Conservation (phyloP, 1,140 invertebrate species). For the Tetramorium simillimum region DNA sequence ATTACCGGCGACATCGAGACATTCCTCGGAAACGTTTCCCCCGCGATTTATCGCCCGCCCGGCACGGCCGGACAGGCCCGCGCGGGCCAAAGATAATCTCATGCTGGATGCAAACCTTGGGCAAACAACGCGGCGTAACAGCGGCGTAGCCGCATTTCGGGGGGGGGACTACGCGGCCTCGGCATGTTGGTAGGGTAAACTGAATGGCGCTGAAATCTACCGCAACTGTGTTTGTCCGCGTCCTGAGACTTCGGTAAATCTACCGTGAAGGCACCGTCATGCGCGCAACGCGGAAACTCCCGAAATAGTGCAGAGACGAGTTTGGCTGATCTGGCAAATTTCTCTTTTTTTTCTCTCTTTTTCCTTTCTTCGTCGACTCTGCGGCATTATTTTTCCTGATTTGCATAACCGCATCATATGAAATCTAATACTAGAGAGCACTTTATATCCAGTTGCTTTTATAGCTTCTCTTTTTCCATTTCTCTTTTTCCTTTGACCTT, state of each 20-base stretch:
- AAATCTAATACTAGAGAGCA: conserved; percentile 3
- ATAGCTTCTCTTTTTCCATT: not conserved
- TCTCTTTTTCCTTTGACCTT: too few relatives aligned
- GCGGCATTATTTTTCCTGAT: not conserved
- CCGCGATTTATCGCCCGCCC: conserved; percentile 54
- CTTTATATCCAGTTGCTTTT: not conserved
- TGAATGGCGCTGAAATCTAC: conserved; percentile 33
- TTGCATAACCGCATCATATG: conserved; percentile 1
- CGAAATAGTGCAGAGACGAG: not conserved
- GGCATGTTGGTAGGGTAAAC: conserved; percentile 41
- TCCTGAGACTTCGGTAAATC: not conserved
- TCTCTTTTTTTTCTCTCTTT: not conserved
- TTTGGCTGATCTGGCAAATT: not conserved
- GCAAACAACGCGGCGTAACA: conserved; percentile 45
- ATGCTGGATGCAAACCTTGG: conserved; percentile 39
- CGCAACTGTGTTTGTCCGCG: conserved; percentile 20
- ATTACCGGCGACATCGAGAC: conserved; percentile 59
- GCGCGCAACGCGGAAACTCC: not conserved
- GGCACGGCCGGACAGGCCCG: not conserved
- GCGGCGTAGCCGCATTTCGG: conserved; percentile 40
- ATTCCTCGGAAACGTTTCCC: conserved; percentile 60
- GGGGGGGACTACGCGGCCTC: not conserved
- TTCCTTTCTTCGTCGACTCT: not conserved
- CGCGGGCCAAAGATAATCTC: conserved; percentile 51
- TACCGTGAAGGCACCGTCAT: too few relatives aligned